phyloP scores from a whole-genome alignment of 2,113 vertebrate species.

The Collichthys lucidus region DNA sequence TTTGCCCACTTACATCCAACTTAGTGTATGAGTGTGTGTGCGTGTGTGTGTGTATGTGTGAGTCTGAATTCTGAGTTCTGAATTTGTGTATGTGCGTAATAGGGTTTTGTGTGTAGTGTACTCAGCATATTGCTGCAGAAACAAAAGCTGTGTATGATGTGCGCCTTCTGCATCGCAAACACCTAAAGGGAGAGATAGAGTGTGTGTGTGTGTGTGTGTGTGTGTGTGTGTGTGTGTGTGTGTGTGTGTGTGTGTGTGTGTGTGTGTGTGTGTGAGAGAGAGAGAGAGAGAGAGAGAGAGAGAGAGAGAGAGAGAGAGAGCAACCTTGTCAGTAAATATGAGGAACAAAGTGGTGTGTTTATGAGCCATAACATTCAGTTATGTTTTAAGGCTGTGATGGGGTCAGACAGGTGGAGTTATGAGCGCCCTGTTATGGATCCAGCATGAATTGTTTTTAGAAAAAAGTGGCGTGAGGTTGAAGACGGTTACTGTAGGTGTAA shows the following conservation, averaged over 20 bases:
- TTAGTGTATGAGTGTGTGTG: neutral
- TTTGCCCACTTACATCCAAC: too few relatives aligned
- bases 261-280: conserved; percentile 21
- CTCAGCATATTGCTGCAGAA: conserved; percentile 57
- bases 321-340: conserved; percentile 35
- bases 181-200: neutral
- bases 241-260: neutral
- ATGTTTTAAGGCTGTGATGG: neutral
- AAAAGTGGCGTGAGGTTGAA: neutral
- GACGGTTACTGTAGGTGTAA: neutral
- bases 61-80: neutral
- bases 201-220: neutral
- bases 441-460: neutral
- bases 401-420: neutral
- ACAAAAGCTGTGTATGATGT: conserved; percentile 43
- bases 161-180: conserved; percentile 48
- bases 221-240: conserved; percentile 17
- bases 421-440: neutral
- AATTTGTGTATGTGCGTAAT: neutral
- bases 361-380: neutral
- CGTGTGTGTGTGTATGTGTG: neutral
- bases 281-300: too few relatives aligned
- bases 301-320: too few relatives aligned
- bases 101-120: neutral
- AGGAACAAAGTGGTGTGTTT: conserved; percentile 23